A percentile compares a stretch with the other conserved stretches of the same genome.
phyloP scores from a whole-genome alignment of 2,797 vertebrate species.

The Gephyroberyx darwinii region DNA sequence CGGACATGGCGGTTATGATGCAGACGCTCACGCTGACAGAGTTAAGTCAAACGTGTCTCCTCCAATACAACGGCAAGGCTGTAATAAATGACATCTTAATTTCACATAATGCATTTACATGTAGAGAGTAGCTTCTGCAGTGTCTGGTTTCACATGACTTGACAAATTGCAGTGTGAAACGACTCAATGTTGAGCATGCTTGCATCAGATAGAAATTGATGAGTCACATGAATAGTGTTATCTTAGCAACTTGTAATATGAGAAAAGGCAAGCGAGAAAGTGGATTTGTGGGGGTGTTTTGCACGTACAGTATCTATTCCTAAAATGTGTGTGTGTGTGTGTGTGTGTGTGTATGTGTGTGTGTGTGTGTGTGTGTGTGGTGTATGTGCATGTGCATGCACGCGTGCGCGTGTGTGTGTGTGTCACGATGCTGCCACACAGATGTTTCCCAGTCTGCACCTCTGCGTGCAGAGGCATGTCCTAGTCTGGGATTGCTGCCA shows the following conservation, averaged over 20 bases:
- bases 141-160: conserved; percentile 34
- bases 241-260: conserved; percentile 41
- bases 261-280: conserved; percentile 38
- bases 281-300: conserved; percentile 19
- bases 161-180: conserved; percentile 37
- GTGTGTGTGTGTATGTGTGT: conserved; percentile 5
- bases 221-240: conserved; percentile 33
- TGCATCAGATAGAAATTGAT: conserved; percentile 34
- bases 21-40: neutral
- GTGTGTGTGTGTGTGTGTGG: neutral
- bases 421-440: conserved; percentile 79
- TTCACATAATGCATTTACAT: neutral
- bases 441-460: conserved; percentile 89
- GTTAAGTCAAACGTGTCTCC: neutral
- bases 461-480: conserved; percentile 86
- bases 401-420: conserved; percentile 1
- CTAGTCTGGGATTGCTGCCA: conserved; percentile 87
- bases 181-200: neutral
- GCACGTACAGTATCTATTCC: neutral
- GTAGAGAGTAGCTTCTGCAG: conserved; percentile 12
- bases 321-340: conserved; percentile 18
- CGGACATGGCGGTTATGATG: neutral
- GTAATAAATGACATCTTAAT: neutral
- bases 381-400: neutral
- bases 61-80: neutral